A percentile compares a stretch with the other conserved stretches of the same genome.
phyloP scores from a whole-genome alignment of 2,888 invertebrate genomes.

The Callyntrura sp. region DNA sequence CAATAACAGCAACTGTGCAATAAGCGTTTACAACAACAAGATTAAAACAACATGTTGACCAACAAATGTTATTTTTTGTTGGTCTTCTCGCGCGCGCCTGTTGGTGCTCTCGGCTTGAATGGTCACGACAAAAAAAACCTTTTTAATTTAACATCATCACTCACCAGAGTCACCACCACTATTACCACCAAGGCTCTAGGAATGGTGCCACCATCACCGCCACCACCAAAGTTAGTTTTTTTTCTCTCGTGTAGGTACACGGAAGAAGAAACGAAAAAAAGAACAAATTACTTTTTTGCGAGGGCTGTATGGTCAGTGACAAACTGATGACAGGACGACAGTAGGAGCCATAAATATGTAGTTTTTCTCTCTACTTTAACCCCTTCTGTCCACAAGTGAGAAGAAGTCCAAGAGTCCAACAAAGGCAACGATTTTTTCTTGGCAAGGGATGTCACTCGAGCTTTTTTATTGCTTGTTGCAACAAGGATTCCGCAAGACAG shows the following conservation, averaged over 20 bases:
- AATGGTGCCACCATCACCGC: not conserved
- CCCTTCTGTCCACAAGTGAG: slow-evolving; percentile 37
- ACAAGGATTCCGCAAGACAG: slow-evolving; percentile 1
- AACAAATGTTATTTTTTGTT: not conserved
- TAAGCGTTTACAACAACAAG: slow-evolving; percentile 27
- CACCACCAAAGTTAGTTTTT: no score
- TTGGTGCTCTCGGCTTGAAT: not conserved
- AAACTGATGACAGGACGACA: slow-evolving; percentile 62
- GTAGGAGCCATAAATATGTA: slow-evolving; percentile 34
- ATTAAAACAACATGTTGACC: slow-evolving; percentile 19
- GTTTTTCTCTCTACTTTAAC: slow-evolving; percentile 13
- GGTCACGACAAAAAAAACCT: not conserved
- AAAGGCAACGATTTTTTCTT: slow-evolving; percentile 35
- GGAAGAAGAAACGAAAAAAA: slow-evolving; percentile 28
- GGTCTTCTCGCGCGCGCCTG: not conserved
- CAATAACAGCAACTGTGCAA: slow-evolving; percentile 15
- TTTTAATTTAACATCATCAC: slow-evolving; percentile 35
- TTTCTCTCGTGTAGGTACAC: no score
- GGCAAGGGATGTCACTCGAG: slow-evolving; percentile 54
- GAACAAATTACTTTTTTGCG: slow-evolving; percentile 47
- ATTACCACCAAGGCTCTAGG: not conserved
- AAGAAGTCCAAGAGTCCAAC: no score
- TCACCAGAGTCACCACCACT: not conserved
- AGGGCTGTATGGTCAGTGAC: slow-evolving; percentile 64
- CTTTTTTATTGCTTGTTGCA: slow-evolving; percentile 19